Evolutionary conservation across 2,113 vertebrate genomes (phyloP), one percentile per base, ranked within the genome.

Genomic region (Entosphenus tridentatus): DNA sequence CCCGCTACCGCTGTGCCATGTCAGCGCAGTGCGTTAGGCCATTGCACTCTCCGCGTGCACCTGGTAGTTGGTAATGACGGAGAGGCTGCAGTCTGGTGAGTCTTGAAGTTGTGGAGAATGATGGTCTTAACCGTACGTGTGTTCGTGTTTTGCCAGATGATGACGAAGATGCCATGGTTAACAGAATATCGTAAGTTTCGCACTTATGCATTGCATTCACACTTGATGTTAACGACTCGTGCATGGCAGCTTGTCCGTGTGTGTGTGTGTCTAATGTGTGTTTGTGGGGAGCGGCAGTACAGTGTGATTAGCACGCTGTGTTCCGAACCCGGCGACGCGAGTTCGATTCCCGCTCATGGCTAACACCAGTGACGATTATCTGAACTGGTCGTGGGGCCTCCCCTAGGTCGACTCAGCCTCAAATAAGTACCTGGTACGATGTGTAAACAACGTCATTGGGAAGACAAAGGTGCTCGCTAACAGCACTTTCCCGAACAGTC

Each of bases 151-250:
- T 77, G 73, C 1, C 77, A 98, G 93, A 83, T 77, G 85, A 95
- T 14, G 78, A 82, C 1, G 90, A 95, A 80, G 93, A 98, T 72
- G 93, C 88, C 67, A 86, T 85, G 8, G 93, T 93, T 80, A 90
- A 98, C 82, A 92, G 87, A 79, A 96, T 98, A 80, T 83, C 82
- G 92, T 96, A 82, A 88, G 93, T 89, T 67, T 55, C 14, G 57
- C 21, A 10, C 57, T 54, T 67, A 55, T 11, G 71, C 71, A 2
- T n/a, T 57, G 5, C 57, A 65, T 65, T n/a, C 11, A 65, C 62
- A 65, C 62, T 39, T 39, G 39, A 39, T 39, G 39, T 39, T 5
- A 39, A 39, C 39, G 5, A 65, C 62, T 21, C 62, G n/a, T 21
- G n/a, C 8, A 65, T 9, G 21, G 8, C 21, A 18, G 8, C n/a